These are phyloP conservation scores for Andrena minutula DNA, from an alignment of 2,888 invertebrate species.

Conservation along the genomic window DNA sequence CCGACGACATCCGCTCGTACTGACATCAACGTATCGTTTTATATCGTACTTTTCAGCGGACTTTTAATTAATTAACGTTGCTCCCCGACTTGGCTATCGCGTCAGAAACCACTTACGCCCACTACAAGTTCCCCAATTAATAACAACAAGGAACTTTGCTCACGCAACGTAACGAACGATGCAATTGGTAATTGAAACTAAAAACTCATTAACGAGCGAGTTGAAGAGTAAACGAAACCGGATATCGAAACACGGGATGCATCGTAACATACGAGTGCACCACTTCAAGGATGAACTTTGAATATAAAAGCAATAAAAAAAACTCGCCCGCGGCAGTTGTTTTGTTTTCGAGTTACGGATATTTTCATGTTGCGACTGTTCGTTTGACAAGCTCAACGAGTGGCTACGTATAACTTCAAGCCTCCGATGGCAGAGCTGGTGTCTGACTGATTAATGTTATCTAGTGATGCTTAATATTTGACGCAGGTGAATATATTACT, in stretches of 20 bases:
- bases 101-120: conserved; percentile 39
- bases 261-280: background rate
- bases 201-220: conserved; percentile 17
- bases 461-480: too few species aligned
- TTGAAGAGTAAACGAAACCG: conserved; percentile 15
- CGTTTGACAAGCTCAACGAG: background rate
- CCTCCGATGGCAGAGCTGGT: background rate
- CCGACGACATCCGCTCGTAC: conserved; percentile 59
- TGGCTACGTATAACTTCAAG: background rate
- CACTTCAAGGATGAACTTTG: conserved; percentile 31
- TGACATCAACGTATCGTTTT: conserved; percentile 51
- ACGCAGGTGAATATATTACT: too few species aligned
- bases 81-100: conserved; percentile 22
- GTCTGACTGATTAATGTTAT: background rate
- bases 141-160: conserved; percentile 28
- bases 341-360: background rate
- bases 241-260: conserved; percentile 15
- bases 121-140: conserved; percentile 36
- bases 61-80: conserved; percentile 51
- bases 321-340: background rate
- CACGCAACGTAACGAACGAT: conserved; percentile 4
- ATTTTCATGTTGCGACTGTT: background rate
- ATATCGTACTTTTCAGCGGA: conserved; percentile 47
- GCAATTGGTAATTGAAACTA: conserved; percentile 3
- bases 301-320: background rate